Conservation (phyloP, 2,888 invertebrate species). For the Chrysolina haemoptera region DNA sequence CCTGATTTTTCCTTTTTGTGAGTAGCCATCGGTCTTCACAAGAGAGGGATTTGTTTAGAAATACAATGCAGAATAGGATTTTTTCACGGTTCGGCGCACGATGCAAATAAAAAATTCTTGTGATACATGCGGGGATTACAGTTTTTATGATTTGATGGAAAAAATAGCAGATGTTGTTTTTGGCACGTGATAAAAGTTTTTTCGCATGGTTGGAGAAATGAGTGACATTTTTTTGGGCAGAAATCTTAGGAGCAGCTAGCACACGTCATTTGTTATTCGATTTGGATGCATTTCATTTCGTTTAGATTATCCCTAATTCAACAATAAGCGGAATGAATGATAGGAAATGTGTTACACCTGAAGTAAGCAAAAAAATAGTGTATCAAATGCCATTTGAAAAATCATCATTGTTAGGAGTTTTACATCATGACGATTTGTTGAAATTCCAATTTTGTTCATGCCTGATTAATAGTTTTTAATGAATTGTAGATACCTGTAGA, state of each 20-base stretch:
- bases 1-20: conserved; percentile 50
- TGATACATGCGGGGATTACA: conserved; percentile 48
- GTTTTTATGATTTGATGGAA: conserved; percentile 46
- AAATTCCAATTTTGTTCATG: no score
- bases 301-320: no score
- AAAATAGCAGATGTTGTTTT: conserved; percentile 52
- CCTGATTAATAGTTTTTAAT: no score
- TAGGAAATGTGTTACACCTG: no score
- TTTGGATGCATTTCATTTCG: background rate
- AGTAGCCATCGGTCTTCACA: conserved; percentile 48
- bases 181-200: conserved; percentile 57
- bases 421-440: no score
- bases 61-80: conserved; percentile 49
- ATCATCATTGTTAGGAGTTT: no score
- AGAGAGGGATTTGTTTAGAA: conserved; percentile 41
- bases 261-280: conserved; percentile 6
- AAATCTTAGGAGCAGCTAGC: background rate
- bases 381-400: no score
- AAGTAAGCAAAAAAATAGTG: no score
- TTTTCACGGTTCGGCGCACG: conserved; percentile 53
- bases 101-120: conserved; percentile 44
- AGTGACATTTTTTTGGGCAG: conserved; percentile 44
- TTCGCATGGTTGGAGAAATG: conserved; percentile 53
- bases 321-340: no score
- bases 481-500: no score